Evolutionary conservation across 2,888 invertebrate species (phyloP).

Genomic region (Lycocerus yunnanus): DNA sequence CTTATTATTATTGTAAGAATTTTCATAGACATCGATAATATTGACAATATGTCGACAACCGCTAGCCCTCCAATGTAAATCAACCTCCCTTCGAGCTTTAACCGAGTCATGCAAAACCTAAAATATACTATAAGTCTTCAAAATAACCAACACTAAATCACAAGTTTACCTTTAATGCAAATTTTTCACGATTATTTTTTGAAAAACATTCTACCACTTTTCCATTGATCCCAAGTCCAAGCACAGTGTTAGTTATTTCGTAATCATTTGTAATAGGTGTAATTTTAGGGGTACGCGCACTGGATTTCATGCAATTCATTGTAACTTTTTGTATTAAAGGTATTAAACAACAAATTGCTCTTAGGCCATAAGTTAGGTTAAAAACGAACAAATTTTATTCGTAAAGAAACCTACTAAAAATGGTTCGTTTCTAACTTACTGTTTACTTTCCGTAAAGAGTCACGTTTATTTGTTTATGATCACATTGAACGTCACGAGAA

Average conservation of each 20-base stretch:
- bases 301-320: constrained; percentile 43
- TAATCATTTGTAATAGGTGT: constrained; percentile 88
- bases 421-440: neutral
- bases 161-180: constrained; percentile 82
- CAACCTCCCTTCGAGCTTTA: constrained; percentile 93
- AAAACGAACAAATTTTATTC: neutral
- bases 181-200: constrained; percentile 76
- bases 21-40: constrained; percentile 93
- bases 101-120: constrained; percentile 88
- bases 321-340: neutral
- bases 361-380: constrained; percentile 1
- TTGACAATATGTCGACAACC: constrained; percentile 92
- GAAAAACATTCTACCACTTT: constrained; percentile 96
- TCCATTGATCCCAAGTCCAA: constrained; percentile 97
- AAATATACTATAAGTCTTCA: neutral
- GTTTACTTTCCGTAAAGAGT: neutral
- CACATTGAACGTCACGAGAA: neutral
- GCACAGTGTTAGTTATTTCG: constrained; percentile 87
- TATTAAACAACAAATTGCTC: constrained; percentile 1
- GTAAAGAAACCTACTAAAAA: neutral
- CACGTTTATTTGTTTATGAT: neutral
- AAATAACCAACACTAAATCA: neutral
- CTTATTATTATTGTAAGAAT: constrained; percentile 87
- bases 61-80: constrained; percentile 92
- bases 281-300: constrained; percentile 67